These are phyloP conservation scores for Artibeus lituratus DNA, from an alignment of 2,797 vertebrate species.

Conservation along the genomic window DNA sequence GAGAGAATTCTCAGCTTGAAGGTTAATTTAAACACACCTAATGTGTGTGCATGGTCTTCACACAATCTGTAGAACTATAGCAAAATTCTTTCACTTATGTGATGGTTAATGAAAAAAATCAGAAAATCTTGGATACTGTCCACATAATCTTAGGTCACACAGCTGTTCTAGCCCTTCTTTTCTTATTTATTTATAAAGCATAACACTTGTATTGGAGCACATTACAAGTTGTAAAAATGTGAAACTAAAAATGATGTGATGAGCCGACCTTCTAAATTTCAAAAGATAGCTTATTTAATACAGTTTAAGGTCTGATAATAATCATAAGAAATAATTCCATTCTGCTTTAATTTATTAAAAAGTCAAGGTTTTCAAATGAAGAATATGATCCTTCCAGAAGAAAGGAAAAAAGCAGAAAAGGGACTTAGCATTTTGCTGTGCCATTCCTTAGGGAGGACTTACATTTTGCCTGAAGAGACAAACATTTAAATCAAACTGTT, in stretches of 20 bases:
- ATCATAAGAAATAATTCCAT: background rate
- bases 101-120: background rate
- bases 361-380: background rate
- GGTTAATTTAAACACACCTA: background rate
- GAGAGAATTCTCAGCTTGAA: background rate
- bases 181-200: constrained; percentile 2
- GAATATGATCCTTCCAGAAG: background rate
- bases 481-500: background rate
- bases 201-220: background rate
- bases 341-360: constrained; percentile 5
- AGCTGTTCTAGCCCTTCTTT: background rate
- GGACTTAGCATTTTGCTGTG: no score
- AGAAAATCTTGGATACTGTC: background rate
- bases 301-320: background rate
- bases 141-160: background rate
- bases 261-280: background rate
- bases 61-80: background rate
- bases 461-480: background rate
- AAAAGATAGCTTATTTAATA: background rate
- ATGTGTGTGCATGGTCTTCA: background rate
- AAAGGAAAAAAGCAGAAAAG: background rate
- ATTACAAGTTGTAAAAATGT: background rate
- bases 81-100: background rate
- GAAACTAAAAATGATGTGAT: background rate
- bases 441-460: background rate